Conservation (phyloP, 2,797 vertebrate species). For the Aeoliscus strigatus region DNA sequence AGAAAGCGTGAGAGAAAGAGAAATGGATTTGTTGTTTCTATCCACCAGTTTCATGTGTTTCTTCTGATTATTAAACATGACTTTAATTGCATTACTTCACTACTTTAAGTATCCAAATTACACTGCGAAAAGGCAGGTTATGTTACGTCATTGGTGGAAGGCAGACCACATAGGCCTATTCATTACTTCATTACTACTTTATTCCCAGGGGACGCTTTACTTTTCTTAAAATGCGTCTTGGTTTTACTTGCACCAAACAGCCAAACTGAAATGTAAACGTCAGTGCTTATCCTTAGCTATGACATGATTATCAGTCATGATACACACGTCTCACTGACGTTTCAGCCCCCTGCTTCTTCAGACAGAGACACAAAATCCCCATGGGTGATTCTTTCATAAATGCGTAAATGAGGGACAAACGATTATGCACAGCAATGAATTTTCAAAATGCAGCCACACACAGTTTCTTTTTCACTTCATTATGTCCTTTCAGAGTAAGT, state of each 20-base stretch:
- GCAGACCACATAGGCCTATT: constrained; percentile 55
- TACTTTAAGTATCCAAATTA: constrained; percentile 28
- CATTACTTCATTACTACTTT: constrained; percentile 46
- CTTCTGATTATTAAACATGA: no score
- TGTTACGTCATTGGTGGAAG: constrained; percentile 43
- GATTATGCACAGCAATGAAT: constrained; percentile 59
- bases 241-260: constrained; percentile 55
- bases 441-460: constrained; percentile 64
- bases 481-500: constrained; percentile 45
- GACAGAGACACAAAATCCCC: constrained; percentile 58
- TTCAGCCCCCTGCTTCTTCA: constrained; percentile 66
- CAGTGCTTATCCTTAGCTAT: constrained; percentile 56
- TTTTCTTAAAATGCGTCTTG: constrained; percentile 60
- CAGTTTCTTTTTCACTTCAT: constrained; percentile 41
- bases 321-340: constrained; percentile 58
- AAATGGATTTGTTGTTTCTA: no score
- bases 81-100: no score
- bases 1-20: no score
- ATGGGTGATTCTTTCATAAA: constrained; percentile 63
- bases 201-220: constrained; percentile 36
- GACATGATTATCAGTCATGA: constrained; percentile 67
- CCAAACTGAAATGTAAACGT: constrained; percentile 62
- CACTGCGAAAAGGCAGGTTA: constrained; percentile 22
- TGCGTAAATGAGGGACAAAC: constrained; percentile 64
- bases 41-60: no score